Base-by-base conservation (phyloP, 2,888 invertebrate species). In the Eretmocerus hayati region DNA sequence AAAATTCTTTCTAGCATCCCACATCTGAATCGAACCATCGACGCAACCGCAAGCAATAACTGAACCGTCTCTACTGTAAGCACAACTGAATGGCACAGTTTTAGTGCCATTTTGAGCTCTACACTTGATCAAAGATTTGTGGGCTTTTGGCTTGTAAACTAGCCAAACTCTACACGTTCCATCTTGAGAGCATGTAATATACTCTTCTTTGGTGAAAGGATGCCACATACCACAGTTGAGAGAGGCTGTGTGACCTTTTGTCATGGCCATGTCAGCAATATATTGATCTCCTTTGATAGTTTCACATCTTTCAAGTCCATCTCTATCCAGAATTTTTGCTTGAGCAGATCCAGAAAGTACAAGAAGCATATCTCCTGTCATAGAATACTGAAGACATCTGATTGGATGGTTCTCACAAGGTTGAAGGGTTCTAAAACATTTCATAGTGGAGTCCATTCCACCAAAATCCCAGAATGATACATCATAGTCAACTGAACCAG, bases 381-480 rank as follows among this genome's bases (percentile, higher is more conserved):
- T 83, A 0, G 94, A 95, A 72, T 95, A 99, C 60, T 94, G 88
- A 1, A 94, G 69, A 33, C 85, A 82, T 56, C 86, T 85, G 51
- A 99, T 93, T 0, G 93, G 92, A 71, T 99, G 94, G 67, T 88
- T 90, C 71, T 96, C 96, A 66, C 94, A 94, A 0, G 97, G 96
- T 57, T 89, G 87, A 90, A 95, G 75, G 0, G 88, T 88, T 19
- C 96, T 81, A 69, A 96, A 99, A 40, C 93, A 90, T 43, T 88
- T 83, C 76, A 94, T 80, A 1, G 87, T 83, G 0, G 89, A 82
- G 69, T 97, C 95, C 95, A 99, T 97, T 4, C 96, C 97, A 54
- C 94, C 91, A 75, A 99, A 99, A 69, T 99, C 99, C 94, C 94
- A 99, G 61, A 99, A 90, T 44, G 88, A 87, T 2, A 99, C 87